Evolutionary conservation across 2,888 invertebrate species (phyloP).

Genomic region (Hypsopygia costalis): DNA sequence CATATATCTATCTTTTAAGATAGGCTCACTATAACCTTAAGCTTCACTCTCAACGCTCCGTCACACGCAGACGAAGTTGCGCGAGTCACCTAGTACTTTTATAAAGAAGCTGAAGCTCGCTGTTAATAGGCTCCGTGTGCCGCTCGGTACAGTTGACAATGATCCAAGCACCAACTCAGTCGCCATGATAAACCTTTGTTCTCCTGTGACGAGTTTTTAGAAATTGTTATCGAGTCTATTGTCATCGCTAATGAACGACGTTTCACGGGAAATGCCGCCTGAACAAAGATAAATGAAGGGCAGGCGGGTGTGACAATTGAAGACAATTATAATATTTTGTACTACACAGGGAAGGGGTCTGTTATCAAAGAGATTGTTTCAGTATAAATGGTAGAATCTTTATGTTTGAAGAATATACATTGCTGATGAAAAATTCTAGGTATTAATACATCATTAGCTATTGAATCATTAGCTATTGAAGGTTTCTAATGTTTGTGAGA

Average conservation of each 20-base stretch:
- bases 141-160: constrained; percentile 13
- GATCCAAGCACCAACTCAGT: constrained; percentile 32
- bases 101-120: background rate
- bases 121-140: background rate
- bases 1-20: too few species aligned
- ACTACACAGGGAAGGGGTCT: constrained; percentile 7
- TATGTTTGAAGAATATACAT: too few species aligned
- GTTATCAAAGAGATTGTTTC: constrained; percentile 9
- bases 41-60: too few species aligned
- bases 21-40: too few species aligned
- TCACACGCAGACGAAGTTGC: too few species aligned
- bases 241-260: constrained; percentile 55
- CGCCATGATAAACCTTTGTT: constrained; percentile 45
- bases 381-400: background rate
- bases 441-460: too few species aligned
- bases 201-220: constrained; percentile 51
- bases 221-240: constrained; percentile 62
- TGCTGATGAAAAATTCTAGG: too few species aligned
- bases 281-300: constrained; percentile 42
- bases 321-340: constrained; percentile 29
- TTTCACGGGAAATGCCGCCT: constrained; percentile 44
- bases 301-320: constrained; percentile 30
- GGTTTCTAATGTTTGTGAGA: too few species aligned
- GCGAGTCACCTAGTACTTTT: too few species aligned
- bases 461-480: too few species aligned